Evolutionary conservation across 2,797 vertebrate genomes (phyloP), one percentile per base, ranked within the genome.

Genomic region (Eptatretus atami): DNA sequence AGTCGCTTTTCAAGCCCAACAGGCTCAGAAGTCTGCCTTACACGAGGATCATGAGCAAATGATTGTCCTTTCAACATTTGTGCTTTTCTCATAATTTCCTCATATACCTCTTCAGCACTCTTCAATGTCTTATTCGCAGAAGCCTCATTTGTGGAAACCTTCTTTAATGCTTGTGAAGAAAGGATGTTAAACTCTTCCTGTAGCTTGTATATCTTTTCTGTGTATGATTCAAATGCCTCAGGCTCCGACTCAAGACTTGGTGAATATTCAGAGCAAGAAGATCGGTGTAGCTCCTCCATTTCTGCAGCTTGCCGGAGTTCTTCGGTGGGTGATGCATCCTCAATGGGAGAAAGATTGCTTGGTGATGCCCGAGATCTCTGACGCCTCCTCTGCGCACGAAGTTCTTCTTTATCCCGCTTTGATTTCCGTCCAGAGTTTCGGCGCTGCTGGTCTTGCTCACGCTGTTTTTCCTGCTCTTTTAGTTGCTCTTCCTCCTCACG

Each of bases 71-170:
- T 88, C 73, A 94, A 80, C 70, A 96, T 76, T 74, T 96, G 85
- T 6, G 90, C 88, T 73, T 96, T 98, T 66, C 80, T 81, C 92
- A 99, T 99, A 86, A 99, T 92, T 70, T 99, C 90, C 70, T 99
- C 92, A 1, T 99, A 99, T 63, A 92, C 92, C 69, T 99, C 92
- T 71, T 99, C 92, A 0, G 92, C 90, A 3, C 92, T 99, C 76
- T 95, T 96, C 65, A 99, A 76, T 63, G 84, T 84, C 73, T 88
- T 87, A 13, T 76, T 71, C 63, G 79, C 70, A 67, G 75, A 66
- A n/a, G n/a, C 57, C 3, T 61, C 57, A n/a, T 61, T n/a, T n/a
- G n/a, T 24, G 57, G n/a, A n/a, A 10, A 61, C 57, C n/a, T 61
- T 61, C 52, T 77, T 75, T 25, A 94, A 80, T 3, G 93, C 87